These are phyloP conservation scores for Plemyria rubiginata DNA, from an alignment of 2,888 invertebrate species.

Conservation along the genomic window DNA sequence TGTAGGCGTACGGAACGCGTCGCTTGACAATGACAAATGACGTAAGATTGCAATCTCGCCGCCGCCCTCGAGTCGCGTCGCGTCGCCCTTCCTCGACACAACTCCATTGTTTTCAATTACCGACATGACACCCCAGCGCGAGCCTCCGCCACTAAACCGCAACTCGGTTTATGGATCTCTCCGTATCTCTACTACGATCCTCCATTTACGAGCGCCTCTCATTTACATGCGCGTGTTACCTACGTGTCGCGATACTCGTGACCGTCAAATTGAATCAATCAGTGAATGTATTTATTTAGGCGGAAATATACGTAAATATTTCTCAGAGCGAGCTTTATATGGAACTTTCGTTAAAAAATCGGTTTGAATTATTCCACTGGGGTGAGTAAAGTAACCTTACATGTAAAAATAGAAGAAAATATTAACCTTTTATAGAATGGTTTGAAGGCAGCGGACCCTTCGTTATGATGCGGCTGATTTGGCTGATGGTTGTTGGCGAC, in stretches of 20 bases:
- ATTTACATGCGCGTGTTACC: constrained; percentile 64
- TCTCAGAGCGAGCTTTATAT: constrained; percentile 5
- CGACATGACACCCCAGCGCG: constrained; percentile 78
- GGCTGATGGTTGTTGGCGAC: constrained; percentile 78
- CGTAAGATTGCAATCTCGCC: constrained; percentile 89
- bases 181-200: constrained; percentile 73
- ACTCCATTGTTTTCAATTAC: constrained; percentile 85
- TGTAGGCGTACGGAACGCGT: constrained; percentile 70
- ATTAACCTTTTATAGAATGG: constrained; percentile 95
- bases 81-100: constrained; percentile 71
- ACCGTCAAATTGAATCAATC: constrained; percentile 70
- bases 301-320: constrained; percentile 50
- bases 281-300: constrained; percentile 42
- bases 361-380: not conserved
- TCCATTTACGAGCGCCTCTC: constrained; percentile 69
- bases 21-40: constrained; percentile 91
- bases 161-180: constrained; percentile 74
- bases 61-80: constrained; percentile 71
- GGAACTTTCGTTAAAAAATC: not conserved
- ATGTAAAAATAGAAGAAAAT: constrained; percentile 33
- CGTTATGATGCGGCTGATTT: constrained; percentile 80
- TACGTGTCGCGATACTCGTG: constrained; percentile 43
- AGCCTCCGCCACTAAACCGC: constrained; percentile 72
- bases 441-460: constrained; percentile 90
- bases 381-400: not conserved